These are phyloP conservation scores for Anguilla megastoma DNA, from an alignment of 2,797 vertebrate species.

Conservation along the genomic window DNA sequence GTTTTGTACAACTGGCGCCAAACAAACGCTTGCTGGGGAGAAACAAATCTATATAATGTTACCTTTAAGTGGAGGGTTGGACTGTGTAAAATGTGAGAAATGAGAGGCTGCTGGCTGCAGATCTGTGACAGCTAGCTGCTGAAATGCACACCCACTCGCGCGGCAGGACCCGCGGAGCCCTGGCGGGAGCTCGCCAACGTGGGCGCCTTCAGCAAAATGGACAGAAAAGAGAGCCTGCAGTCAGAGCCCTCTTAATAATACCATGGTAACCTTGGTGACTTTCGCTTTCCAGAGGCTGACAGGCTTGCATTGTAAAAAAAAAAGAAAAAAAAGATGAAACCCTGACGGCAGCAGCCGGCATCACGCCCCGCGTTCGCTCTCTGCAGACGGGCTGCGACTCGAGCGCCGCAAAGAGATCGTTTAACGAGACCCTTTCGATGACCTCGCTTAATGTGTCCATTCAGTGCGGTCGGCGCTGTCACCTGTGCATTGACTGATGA, in stretches of 20 bases:
- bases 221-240: background rate
- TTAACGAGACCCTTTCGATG: background rate
- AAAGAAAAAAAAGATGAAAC: background rate
- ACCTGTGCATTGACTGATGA: background rate
- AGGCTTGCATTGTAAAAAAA: background rate
- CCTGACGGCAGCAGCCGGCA: no score
- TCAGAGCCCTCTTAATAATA: conserved; percentile 10
- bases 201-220: background rate
- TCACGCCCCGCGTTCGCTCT: background rate
- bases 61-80: background rate
- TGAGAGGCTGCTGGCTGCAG: background rate
- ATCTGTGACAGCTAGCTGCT: background rate
- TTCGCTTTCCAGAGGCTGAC: background rate
- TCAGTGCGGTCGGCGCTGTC: background rate
- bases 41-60: background rate
- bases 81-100: background rate
- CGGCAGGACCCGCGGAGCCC: background rate
- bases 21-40: background rate
- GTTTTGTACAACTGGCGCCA: background rate
- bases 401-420: background rate
- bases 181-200: background rate
- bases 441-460: background rate
- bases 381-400: background rate
- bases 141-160: conserved; percentile 10
- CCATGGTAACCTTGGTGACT: background rate